Conservation (phyloP, 2,113 vertebrate species). For the Indicator maculatus region DNA sequence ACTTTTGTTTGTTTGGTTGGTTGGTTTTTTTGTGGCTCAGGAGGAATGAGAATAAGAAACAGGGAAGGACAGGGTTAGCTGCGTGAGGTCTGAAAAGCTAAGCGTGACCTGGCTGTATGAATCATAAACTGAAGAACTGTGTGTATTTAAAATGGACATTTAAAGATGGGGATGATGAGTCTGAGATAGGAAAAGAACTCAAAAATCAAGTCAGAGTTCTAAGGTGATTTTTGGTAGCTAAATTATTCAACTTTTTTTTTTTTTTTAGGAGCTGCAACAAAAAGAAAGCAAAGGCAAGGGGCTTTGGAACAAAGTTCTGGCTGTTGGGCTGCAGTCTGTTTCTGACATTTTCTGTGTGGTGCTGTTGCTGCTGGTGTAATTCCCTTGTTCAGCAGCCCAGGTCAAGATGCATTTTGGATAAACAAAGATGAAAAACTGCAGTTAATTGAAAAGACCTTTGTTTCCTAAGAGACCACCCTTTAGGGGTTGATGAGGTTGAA, state of each 20-base stretch:
- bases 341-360: neutral
- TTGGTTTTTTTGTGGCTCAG: neutral
- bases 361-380: neutral
- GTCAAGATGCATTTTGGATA: neutral
- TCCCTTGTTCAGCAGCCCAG: neutral
- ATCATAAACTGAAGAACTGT: neutral
- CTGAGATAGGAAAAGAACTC: neutral
- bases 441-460: neutral
- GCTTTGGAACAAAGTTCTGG: neutral
- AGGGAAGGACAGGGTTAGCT: neutral
- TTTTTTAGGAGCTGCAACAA: neutral
- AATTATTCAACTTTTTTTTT: neutral
- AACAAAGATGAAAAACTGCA: neutral
- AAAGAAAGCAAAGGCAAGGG: neutral
- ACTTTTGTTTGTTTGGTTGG: too few relatives aligned
- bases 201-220: neutral
- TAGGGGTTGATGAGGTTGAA: neutral
- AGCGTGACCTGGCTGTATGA: neutral
- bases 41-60: neutral
- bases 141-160: too few relatives aligned
- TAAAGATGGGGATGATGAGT: neutral
- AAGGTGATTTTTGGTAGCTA: neutral
- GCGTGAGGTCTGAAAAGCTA: neutral
- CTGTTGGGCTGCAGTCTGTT: neutral
- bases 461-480: neutral